Evolutionary conservation across 2,797 vertebrate species (phyloP).

Genomic region (Sebastes jordani): DNA sequence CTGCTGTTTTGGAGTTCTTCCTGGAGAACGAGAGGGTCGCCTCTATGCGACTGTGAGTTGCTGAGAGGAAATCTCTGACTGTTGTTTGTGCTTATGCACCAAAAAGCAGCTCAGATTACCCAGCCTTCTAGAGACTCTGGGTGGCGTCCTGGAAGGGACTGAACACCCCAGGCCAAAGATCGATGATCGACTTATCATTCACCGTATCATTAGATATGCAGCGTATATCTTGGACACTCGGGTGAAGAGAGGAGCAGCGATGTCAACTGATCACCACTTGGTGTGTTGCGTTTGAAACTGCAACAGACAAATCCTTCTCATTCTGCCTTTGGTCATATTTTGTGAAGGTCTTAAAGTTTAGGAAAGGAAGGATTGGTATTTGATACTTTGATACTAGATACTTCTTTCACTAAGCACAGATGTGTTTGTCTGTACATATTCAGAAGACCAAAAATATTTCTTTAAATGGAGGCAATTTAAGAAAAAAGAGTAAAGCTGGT

Average conservation of each 20-base stretch:
- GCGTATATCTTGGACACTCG: no score
- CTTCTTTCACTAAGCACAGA: neutral
- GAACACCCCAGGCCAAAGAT: no score
- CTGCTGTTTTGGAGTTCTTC: no score
- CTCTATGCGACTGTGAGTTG: fast-evolving
- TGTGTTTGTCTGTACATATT: neutral
- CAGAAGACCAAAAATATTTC: neutral
- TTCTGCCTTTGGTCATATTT: neutral
- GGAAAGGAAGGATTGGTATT: neutral
- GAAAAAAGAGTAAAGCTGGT: neutral
- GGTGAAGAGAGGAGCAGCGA: no score
- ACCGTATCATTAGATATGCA: no score
- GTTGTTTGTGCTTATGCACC: no score
- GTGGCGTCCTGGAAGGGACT: no score
- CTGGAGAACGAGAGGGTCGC: no score
- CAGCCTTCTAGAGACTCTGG: no score
- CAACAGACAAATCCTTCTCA: neutral
- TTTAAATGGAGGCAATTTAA: neutral
- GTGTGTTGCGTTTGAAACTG: neutral
- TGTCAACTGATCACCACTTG: neutral
- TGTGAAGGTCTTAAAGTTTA: neutral
- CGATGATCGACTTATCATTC: no score
- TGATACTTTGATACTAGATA: neutral
- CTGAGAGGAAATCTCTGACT: no score
- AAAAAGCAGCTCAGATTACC: no score